A percentile compares a stretch with the other conserved stretches of the same genome.
Conservation (phyloP, 1,140 invertebrate genomes). For the Scaptomyza pallida region DNA sequence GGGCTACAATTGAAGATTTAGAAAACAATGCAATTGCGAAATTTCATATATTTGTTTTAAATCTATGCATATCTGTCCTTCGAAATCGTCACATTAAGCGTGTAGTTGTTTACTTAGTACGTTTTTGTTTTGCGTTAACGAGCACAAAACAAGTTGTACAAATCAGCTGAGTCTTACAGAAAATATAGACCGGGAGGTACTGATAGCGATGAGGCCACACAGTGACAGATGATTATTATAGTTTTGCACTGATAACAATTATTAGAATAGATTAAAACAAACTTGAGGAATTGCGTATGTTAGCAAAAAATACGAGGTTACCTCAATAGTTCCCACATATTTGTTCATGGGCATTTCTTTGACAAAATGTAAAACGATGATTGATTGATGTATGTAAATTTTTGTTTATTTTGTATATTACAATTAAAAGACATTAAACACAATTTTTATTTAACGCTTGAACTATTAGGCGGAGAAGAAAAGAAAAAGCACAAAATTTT, state of each 20-base stretch:
- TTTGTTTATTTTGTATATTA: slow-evolving; percentile 23
- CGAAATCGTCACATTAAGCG: no score
- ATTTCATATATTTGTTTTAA: no score
- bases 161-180: background rate
- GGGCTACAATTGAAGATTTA: no score
- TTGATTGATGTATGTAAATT: background rate
- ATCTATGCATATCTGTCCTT: no score
- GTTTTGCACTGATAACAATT: background rate
- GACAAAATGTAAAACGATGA: no score
- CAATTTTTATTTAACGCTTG: slow-evolving; percentile 3
- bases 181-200: background rate
- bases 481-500: slow-evolving; percentile 16
- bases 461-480: slow-evolving; percentile 18
- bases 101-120: no score
- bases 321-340: background rate
- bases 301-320: background rate
- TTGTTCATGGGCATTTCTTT: background rate
- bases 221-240: background rate
- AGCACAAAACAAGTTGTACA: background rate
- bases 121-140: background rate
- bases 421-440: slow-evolving; percentile 13
- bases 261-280: background rate
- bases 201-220: background rate
- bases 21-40: no score
- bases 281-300: background rate